Percentiles rank a stretch among this genome's conserved stretches.
Conservation (phyloP, 2,888 invertebrate species). For the Norana najaformis region DNA sequence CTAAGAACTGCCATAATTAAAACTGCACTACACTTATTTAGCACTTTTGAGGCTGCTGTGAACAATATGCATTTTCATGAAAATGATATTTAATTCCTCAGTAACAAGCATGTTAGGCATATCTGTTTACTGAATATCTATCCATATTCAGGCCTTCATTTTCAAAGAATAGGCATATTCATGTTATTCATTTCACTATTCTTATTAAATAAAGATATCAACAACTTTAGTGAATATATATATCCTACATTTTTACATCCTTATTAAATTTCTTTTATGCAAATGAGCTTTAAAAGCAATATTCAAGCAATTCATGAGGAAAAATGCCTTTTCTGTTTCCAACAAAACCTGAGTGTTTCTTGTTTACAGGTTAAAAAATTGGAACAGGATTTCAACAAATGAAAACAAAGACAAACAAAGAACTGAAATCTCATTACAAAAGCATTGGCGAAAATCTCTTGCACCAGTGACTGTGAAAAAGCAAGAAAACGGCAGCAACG, state of each 20-base stretch:
- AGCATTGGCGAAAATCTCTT: neutral
- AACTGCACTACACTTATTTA: neutral
- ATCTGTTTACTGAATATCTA: neutral
- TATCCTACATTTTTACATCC: neutral
- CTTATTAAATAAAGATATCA: neutral
- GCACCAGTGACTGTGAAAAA: conserved; percentile 6
- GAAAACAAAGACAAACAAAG: neutral
- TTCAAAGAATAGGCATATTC: neutral
- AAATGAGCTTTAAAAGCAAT: neutral
- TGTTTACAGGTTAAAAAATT: neutral
- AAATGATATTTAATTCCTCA: neutral
- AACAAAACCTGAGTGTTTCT: conserved; percentile 13
- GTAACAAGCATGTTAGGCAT: neutral
- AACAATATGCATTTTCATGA: neutral
- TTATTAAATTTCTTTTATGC: neutral
- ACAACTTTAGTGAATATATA: neutral
- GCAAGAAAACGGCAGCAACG: neutral
- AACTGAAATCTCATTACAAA: neutral
- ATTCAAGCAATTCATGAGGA: neutral
- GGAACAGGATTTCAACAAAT: neutral
- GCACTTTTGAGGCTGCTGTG: neutral
- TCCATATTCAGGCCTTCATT: neutral
- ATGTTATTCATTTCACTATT: neutral
- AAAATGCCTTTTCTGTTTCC: neutral
- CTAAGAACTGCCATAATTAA: neutral